Percentiles rank a stretch among this genome's conserved stretches.
Conservation (phyloP, 2,888 invertebrate genomes). For the Dicycla oo region DNA sequence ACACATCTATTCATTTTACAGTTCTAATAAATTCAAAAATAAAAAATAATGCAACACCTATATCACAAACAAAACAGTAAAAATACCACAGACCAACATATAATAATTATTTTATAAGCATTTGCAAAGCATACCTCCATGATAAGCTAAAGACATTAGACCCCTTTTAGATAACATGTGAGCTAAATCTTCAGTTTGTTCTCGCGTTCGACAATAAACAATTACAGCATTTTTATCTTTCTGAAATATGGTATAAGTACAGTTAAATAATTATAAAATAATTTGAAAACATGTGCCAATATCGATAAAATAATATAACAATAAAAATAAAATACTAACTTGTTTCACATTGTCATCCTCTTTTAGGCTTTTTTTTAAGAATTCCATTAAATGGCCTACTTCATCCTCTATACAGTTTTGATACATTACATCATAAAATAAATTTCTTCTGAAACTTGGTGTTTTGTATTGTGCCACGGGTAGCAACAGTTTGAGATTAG, state of each 20-base stretch:
- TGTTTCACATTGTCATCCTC: conserved; percentile 88
- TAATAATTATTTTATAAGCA: conserved; percentile 11
- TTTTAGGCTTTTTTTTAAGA: conserved; percentile 92
- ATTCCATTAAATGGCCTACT: conserved; percentile 94
- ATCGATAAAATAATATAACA: neutral
- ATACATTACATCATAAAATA: conserved; percentile 98
- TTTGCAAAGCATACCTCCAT: conserved; percentile 92
- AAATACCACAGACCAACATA: conserved; percentile 21
- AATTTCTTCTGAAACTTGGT: conserved; percentile 97
- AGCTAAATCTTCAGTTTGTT: conserved; percentile 96
- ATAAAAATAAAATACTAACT: conserved; percentile 74
- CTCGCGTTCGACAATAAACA: conserved; percentile 98
- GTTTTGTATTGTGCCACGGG: conserved; percentile 94
- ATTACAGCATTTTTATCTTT: conserved; percentile 94
- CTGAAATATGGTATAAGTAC: conserved; percentile 73
- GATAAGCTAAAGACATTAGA: conserved; percentile 95
- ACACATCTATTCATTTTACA: neutral
- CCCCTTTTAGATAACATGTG: conserved; percentile 93
- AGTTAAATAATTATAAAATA: conserved; percentile 10
- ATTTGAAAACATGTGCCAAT: conserved; percentile 1
- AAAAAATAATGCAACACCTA: no score
- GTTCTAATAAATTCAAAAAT: neutral
- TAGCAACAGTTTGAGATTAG: conserved; percentile 92
- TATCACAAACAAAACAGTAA: neutral
- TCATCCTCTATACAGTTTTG: conserved; percentile 96